Percentiles rank a stretch among this genome's conserved stretches.
Conservation (phyloP, 2,888 invertebrate species). For the Copidosoma aretas region DNA sequence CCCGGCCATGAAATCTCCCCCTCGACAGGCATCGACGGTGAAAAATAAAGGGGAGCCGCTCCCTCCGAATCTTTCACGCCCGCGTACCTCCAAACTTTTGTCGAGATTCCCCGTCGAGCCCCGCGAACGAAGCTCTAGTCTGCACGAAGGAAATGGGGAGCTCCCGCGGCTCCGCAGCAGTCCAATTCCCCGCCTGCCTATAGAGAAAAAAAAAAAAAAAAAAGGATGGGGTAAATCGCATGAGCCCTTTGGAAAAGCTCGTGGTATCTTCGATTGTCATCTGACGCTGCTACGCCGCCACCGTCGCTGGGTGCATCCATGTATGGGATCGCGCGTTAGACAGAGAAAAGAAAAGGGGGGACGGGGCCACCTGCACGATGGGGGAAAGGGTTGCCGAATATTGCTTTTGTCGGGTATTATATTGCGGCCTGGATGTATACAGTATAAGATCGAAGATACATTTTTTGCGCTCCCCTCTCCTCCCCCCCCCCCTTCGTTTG, state of each 20-base stretch:
- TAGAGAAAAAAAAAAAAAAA: neutral
- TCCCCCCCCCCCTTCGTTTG: neutral
- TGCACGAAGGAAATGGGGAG: too few species aligned
- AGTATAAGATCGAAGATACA: conserved; percentile 32
- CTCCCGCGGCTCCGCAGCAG: too few species aligned
- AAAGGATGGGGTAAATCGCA: conserved; percentile 22
- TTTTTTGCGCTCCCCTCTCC: conserved; percentile 10
- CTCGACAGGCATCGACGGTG: neutral
- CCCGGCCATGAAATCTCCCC: conserved; percentile 34
- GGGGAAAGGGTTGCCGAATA: conserved; percentile 33
- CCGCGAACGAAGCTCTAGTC: too few species aligned
- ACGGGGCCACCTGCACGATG: neutral
- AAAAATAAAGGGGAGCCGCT: neutral
- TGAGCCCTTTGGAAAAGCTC: conserved; percentile 36
- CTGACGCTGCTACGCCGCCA: conserved; percentile 25
- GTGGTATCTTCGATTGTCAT: conserved; percentile 36
- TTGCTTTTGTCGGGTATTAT: neutral
- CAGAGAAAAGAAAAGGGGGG: neutral
- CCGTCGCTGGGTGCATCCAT: conserved; percentile 4
- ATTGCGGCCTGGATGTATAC: conserved; percentile 34
- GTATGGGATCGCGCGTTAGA: neutral
- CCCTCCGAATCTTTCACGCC: conserved; percentile 34
- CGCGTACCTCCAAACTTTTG: conserved; percentile 32
- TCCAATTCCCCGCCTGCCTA: too few species aligned
- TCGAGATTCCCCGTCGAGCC: conserved; percentile 17